A percentile compares a stretch with the other conserved stretches of the same genome.
phyloP scores from a whole-genome alignment of 2,113 vertebrate genomes.

The Argyrosomus japonicus region DNA sequence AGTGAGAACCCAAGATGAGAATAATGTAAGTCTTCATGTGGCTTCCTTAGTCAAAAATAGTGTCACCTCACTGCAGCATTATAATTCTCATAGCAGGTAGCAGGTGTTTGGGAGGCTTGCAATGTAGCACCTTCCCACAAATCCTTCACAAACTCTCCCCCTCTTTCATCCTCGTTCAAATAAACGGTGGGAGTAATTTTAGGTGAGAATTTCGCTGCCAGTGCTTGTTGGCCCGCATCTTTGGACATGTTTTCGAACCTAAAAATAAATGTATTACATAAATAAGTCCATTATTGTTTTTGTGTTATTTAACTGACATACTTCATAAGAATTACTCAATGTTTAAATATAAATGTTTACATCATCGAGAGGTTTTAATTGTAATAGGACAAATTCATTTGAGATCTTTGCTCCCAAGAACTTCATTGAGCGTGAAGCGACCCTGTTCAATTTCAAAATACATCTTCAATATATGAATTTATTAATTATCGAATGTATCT shows the following conservation, averaged over 20 bases:
- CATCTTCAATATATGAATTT: not conserved
- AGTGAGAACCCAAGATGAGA: constrained; percentile 93
- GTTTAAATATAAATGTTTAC: not conserved
- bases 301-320: not conserved
- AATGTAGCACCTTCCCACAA: not conserved
- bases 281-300: not conserved
- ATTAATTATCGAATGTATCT: not conserved
- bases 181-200: constrained; percentile 19
- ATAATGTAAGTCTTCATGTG: constrained; percentile 87
- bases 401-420: not conserved
- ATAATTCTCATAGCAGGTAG: constrained; percentile 10
- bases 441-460: not conserved
- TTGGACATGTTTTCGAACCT: constrained; percentile 8
- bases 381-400: not conserved
- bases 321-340: not conserved
- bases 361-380: not conserved
- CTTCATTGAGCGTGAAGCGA: not conserved
- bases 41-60: not conserved
- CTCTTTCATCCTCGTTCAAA: constrained; percentile 13
- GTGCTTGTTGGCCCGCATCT: constrained; percentile 19
- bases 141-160: not conserved
- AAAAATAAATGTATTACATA: not conserved
- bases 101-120: constrained; percentile 4
- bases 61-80: not conserved
- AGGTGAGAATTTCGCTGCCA: not conserved